These are phyloP conservation scores for Lithobates sylvaticus DNA, from an alignment of 2,797 vertebrate species.

Conservation along the genomic window DNA sequence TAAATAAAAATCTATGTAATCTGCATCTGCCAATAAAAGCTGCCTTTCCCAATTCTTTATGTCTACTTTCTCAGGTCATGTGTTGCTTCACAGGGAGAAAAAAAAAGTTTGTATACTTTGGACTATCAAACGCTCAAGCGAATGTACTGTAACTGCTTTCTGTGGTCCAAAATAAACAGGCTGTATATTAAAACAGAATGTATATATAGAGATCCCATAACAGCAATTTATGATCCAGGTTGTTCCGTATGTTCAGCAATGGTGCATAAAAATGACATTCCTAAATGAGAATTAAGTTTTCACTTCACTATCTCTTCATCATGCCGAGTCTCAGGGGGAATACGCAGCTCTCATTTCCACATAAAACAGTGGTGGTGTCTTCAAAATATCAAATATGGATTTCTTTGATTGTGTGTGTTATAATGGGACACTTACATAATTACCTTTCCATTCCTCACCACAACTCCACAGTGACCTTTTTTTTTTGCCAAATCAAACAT, in stretches of 20 bases:
- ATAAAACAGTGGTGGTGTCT: not conserved
- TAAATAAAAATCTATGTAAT: too few species aligned
- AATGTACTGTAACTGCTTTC: not conserved
- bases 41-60: not conserved
- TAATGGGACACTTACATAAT: slow-evolving; percentile 1
- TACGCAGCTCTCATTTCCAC: not conserved
- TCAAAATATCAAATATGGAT: not conserved
- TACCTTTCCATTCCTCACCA: slow-evolving; percentile 9
- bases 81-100: not conserved
- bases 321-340: not conserved
- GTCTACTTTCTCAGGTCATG: not conserved
- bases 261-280: not conserved
- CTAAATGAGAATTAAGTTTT: not conserved
- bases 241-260: not conserved
- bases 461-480: not conserved
- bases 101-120: slow-evolving; percentile 25
- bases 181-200: not conserved
- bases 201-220: not conserved
- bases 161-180: slow-evolving; percentile 21
- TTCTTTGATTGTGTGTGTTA: slow-evolving; percentile 1
- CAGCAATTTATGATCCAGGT: not conserved
- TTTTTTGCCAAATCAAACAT: not conserved
- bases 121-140: not conserved
- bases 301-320: not conserved
- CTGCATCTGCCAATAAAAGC: too few species aligned